Conservation (phyloP, 2,797 vertebrate genomes). For the Alcedo atthis region DNA sequence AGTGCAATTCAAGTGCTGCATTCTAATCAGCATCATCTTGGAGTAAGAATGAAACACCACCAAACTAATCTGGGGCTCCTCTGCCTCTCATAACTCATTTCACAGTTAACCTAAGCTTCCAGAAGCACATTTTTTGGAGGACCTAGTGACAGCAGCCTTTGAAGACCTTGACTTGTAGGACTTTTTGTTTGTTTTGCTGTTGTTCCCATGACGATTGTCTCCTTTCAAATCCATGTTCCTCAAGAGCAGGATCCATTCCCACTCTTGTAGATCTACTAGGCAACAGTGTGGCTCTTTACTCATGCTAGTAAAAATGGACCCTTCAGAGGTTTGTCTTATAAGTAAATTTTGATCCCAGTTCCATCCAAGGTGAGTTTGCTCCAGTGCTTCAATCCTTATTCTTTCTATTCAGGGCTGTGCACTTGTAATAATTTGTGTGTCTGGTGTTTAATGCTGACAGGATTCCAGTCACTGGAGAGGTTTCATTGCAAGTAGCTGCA, state of each 20-base stretch:
- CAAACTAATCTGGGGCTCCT: background rate
- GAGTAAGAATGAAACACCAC: background rate
- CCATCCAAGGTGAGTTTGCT: conserved; percentile 80
- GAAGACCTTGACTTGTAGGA: background rate
- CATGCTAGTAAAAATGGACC: conserved; percentile 10
- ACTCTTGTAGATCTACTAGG: background rate
- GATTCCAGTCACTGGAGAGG: conserved; percentile 84
- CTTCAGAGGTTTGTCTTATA: conserved; percentile 67
- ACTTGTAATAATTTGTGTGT: conserved; percentile 81
- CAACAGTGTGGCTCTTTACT: background rate
- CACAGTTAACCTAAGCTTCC: background rate
- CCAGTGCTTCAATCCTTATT: conserved; percentile 74
- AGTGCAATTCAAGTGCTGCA: background rate
- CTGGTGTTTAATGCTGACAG: conserved; percentile 87
- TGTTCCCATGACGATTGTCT: background rate
- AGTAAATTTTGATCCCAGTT: conserved; percentile 74
- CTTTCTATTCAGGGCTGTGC: conserved; percentile 71
- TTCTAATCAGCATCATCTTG: background rate
- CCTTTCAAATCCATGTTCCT: background rate
- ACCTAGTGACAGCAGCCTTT: background rate
- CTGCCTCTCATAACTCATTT: background rate
- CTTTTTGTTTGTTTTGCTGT: background rate
- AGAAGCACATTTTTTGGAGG: background rate
- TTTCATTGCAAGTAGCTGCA: conserved; percentile 85
- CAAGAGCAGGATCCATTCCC: background rate